These are phyloP conservation scores for Channa argus DNA, from an alignment of 2,113 vertebrate genomes.

Conservation along the genomic window DNA sequence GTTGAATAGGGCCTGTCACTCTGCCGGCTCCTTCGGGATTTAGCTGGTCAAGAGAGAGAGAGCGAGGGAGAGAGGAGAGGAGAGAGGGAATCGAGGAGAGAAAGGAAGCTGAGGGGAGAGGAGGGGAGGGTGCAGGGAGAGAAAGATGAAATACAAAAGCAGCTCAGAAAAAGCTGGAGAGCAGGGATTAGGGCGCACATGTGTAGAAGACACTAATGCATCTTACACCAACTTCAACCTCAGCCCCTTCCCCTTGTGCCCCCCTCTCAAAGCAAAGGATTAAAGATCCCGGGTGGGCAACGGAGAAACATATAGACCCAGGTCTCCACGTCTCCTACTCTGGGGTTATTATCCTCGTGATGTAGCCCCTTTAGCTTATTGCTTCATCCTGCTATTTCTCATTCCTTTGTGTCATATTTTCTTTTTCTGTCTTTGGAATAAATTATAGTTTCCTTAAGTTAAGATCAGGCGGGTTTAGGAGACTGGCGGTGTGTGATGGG, in stretches of 20 bases:
- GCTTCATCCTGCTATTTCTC: constrained; percentile 82
- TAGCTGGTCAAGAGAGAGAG: constrained; percentile 84
- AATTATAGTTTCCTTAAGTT: constrained; percentile 53
- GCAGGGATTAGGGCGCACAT: constrained; percentile 92
- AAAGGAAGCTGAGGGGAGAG: too few species aligned
- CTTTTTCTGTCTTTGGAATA: constrained; percentile 43
- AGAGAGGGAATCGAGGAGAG: constrained; percentile 37
- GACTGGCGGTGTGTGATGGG: constrained; percentile 1
- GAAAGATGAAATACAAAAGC: constrained; percentile 70
- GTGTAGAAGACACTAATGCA: constrained; percentile 93
- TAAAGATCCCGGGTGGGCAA: constrained; percentile 76
- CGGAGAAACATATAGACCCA: constrained; percentile 55
- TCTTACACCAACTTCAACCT: constrained; percentile 88
- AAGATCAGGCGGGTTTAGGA: constrained; percentile 57
- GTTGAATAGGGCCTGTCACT: constrained; percentile 98
- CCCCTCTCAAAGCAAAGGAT: constrained; percentile 86
- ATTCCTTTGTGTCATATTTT: constrained; percentile 64
- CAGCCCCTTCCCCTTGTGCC: constrained; percentile 43
- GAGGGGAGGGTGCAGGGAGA: constrained; percentile 78
- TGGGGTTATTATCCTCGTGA: constrained; percentile 60
- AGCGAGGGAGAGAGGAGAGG: constrained; percentile 67
- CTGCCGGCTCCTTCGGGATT: constrained; percentile 89
- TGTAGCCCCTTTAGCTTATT: constrained; percentile 80
- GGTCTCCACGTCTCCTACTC: constrained; percentile 50
- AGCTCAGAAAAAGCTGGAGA: constrained; percentile 75